Conservation (phyloP, 2,113 vertebrate genomes). For the Australoheros scitulus region DNA sequence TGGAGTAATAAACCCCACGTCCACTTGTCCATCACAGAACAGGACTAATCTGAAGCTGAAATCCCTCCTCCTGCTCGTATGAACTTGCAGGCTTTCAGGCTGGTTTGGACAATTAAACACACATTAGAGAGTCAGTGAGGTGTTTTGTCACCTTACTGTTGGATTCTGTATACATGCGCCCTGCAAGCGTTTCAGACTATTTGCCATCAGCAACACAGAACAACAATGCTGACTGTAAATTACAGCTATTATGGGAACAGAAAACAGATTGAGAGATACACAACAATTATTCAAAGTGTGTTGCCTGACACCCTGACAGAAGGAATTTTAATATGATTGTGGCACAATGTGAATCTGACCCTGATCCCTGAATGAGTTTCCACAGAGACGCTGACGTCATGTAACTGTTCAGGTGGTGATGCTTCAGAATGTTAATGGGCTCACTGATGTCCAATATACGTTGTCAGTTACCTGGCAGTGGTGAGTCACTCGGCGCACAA, state of each 20-base stretch:
- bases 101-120: constrained; percentile 56
- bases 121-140: constrained; percentile 52
- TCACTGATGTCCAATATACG: constrained; percentile 26
- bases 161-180: background rate
- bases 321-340: constrained; percentile 48
- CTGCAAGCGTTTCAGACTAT: constrained; percentile 32
- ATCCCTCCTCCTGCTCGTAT: background rate
- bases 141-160: constrained; percentile 28
- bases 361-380: constrained; percentile 46
- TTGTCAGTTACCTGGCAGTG: constrained; percentile 58
- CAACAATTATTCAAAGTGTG: constrained; percentile 29
- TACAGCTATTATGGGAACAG: background rate
- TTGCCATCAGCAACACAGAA: background rate
- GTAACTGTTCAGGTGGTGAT: constrained; percentile 27
- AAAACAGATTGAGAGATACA: constrained; percentile 7
- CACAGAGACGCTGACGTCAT: constrained; percentile 70
- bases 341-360: constrained; percentile 50
- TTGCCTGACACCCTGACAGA: constrained; percentile 24
- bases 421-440: constrained; percentile 69
- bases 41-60: constrained; percentile 17
- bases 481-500: constrained; percentile 35
- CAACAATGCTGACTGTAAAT: constrained; percentile 31
- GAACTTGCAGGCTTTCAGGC: background rate
- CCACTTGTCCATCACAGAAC: constrained; percentile 35
- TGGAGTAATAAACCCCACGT: constrained; percentile 48